Conservation (phyloP, 1,140 invertebrate genomes). For the Pentalonia nigronervosa region DNA sequence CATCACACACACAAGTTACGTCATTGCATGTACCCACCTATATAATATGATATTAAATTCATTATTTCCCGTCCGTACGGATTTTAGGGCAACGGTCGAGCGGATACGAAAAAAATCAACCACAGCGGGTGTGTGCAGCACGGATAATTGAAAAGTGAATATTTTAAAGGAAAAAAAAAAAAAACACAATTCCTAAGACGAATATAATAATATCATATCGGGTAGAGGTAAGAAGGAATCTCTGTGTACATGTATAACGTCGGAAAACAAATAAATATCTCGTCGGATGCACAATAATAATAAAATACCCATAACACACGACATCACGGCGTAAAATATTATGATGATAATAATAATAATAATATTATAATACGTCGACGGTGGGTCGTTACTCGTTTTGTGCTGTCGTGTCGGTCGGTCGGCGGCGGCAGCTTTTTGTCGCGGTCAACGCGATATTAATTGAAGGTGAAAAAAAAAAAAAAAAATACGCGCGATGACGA, state of each 20-base stretch:
- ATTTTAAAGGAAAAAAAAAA: background rate
- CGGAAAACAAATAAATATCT: conserved; percentile 17
- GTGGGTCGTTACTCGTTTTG: background rate
- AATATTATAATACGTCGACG: background rate
- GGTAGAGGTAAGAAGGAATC: background rate
- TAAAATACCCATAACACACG: background rate
- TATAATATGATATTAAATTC: conserved; percentile 4
- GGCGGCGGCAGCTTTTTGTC: background rate
- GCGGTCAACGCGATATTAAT: conserved; percentile 23
- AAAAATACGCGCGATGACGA: conserved; percentile 19
- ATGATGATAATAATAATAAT: background rate
- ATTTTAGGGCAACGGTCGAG: conserved; percentile 14
- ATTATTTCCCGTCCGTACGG: background rate
- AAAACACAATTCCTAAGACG: background rate
- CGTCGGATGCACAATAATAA: background rate
- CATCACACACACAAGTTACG: conserved; percentile 9
- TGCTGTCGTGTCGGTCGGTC: background rate
- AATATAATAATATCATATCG: background rate
- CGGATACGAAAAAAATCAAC: background rate
- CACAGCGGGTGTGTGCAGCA: background rate
- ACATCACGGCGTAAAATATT: background rate
- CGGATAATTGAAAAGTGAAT: background rate
- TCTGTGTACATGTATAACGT: background rate
- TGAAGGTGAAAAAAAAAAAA: conserved; percentile 28
- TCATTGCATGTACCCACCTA: background rate